A percentile compares a stretch with the other conserved stretches of the same genome.
Evolutionary conservation across 2,113 vertebrate genomes (phyloP).

Genomic region (Gambusia affinis): DNA sequence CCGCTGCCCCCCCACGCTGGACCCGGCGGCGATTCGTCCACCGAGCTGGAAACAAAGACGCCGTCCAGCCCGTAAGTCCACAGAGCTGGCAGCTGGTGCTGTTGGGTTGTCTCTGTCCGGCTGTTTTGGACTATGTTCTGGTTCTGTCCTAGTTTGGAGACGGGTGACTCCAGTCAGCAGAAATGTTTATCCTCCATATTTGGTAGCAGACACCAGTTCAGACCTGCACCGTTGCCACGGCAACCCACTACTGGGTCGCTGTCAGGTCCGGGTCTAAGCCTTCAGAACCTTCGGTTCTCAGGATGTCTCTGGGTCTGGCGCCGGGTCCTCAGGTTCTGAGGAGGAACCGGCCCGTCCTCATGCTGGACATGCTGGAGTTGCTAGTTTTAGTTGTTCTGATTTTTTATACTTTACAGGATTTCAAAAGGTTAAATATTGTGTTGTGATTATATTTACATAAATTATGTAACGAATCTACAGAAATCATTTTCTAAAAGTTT

Average conservation of each 20-base stretch:
- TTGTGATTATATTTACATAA: no score
- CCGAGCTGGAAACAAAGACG: slow-evolving; percentile 19
- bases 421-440: no score
- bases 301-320: background rate
- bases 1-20: slow-evolving; percentile 26
- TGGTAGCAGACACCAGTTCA: background rate
- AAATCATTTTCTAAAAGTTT: no score
- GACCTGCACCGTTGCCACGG: background rate
- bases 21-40: slow-evolving; percentile 23
- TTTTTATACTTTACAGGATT: no score
- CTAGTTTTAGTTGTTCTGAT: no score
- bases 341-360: background rate
- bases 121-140: no score
- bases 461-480: no score
- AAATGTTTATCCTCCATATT: background rate
- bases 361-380: background rate
- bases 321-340: background rate
- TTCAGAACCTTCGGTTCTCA: background rate
- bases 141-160: no score
- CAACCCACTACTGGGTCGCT: background rate
- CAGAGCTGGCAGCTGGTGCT: background rate
- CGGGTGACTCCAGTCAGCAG: no score
- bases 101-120: background rate
- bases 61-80: slow-evolving; percentile 65
- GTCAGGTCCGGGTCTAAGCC: no score